Base-by-base conservation (phyloP, 2,113 vertebrate species). In the Fregetta grallaria region DNA sequence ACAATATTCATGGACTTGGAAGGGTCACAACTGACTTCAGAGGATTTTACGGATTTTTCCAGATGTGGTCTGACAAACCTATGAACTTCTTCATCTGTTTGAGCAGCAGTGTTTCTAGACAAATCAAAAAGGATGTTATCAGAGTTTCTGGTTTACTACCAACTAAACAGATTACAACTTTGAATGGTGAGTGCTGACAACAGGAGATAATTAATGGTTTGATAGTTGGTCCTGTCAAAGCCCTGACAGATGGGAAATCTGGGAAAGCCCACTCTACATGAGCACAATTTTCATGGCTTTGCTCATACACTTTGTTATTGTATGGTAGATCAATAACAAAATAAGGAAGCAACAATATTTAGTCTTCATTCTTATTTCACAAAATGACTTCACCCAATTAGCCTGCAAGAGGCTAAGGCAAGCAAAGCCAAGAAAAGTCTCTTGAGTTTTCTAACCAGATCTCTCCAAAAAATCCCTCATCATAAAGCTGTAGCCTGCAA, bases 261-360 rank as follows among this genome's bases (percentile, higher is more conserved):
- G 15, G 40, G 45, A 59, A 95, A 30, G 50, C 9, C 29, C 6
- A 0, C 34, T 83, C 30, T 53, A 83, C 4, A 10, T 3, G 3
- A 74, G 14, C 36, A 45, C 5, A 22, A 2, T 53, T 88, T 29
- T 58, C 63, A 80, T 13, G 32, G 55, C 15, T 77, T 74, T 81
- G 32, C 61, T 59, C 16, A 74, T 21, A 29, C 2, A 7, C 22
- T 63, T 68, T 10, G 5, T 47, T 52, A 36, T n/a, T 84, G 26
- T 42, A 42, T 10, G 6, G 42, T 12, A 21, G 26, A 90, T 42
- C 38, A 63, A 22, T 50, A 73, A 63, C 5, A 32, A 73, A 89
- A 56, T n/a, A 71, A 79, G 12, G 0, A 0, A 68, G 22, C 1
- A 2, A 58, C 17, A 68, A 45, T 15, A 30, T 66, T 86, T 58